Percentiles rank a stretch among this genome's conserved stretches.
These are phyloP conservation scores for Macroramphosus scolopax DNA, from an alignment of 2,797 vertebrate genomes.

Conservation along the genomic window DNA sequence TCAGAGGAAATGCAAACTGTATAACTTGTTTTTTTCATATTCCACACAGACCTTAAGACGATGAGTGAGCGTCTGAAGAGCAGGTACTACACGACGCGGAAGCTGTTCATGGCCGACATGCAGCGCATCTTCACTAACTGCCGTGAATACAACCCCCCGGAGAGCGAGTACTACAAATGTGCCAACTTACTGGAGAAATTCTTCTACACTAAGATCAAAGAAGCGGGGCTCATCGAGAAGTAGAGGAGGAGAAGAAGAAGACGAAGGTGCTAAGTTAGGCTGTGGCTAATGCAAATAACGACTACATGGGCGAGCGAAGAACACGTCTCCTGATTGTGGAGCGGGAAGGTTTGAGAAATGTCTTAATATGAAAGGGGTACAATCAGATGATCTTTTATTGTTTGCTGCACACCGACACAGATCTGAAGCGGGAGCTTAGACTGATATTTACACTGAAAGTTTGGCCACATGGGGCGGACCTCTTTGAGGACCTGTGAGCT, in stretches of 20 bases:
- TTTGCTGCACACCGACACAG: conserved; percentile 28
- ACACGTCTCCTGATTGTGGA: conserved; percentile 50
- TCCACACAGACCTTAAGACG: conserved; percentile 91
- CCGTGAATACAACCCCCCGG: conserved; percentile 96
- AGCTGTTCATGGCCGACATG: conserved; percentile 99
- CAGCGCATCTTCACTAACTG: conserved; percentile 99
- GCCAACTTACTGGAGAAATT: conserved; percentile 99
- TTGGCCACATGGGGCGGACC: too few relatives aligned
- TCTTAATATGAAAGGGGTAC: conserved; percentile 30
- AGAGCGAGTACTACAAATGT: conserved; percentile 99
- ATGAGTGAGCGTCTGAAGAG: conserved; percentile 99
- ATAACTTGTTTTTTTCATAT: background rate
- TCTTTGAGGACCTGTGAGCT: conserved; percentile 12
- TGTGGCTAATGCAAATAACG: conserved; percentile 13
- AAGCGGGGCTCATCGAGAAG: conserved; percentile 96
- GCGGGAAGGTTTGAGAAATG: conserved; percentile 24
- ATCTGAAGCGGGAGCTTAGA: conserved; percentile 37
- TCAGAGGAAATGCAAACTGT: too few relatives aligned
- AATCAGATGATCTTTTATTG: conserved; percentile 30
- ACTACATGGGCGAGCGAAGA: conserved; percentile 17
- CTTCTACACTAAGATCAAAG: conserved; percentile 99
- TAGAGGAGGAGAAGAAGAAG: conserved; percentile 47
- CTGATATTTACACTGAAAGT: conserved; percentile 40
- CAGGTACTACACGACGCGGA: conserved; percentile 96
- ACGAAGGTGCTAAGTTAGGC: conserved; percentile 1